These are phyloP conservation scores for Iselma pallidipennis DNA, from an alignment of 2,888 invertebrate genomes.

Conservation along the genomic window DNA sequence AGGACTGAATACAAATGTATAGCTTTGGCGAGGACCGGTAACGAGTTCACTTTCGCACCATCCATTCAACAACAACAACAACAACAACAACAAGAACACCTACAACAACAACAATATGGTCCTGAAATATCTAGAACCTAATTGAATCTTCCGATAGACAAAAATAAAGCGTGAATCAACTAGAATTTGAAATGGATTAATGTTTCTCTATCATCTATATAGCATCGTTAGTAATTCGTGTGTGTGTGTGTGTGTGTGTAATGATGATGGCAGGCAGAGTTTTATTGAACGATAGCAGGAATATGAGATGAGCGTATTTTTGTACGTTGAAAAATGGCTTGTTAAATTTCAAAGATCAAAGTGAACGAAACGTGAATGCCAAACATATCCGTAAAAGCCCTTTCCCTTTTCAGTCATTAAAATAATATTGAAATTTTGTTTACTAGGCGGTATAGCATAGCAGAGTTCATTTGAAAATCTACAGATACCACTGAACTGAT, in stretches of 20 bases:
- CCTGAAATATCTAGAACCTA: neutral
- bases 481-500: neutral
- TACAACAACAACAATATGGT: neutral
- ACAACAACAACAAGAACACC: neutral
- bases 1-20: conserved; percentile 35
- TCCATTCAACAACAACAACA: conserved; percentile 1
- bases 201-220: too few species aligned
- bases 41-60: conserved; percentile 22
- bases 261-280: too few species aligned
- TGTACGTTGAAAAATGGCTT: neutral
- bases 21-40: conserved; percentile 23
- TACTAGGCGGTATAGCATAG: neutral
- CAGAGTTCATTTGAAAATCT: neutral
- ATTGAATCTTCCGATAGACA: too few species aligned
- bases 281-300: too few species aligned
- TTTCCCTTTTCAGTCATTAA: neutral
- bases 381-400: neutral
- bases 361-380: neutral
- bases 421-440: conserved; percentile 1
- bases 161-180: too few species aligned
- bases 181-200: too few species aligned
- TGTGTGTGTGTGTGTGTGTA: too few species aligned
- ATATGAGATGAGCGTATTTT: neutral
- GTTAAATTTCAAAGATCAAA: neutral
- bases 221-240: too few species aligned